Base-by-base conservation (phyloP, 2,113 vertebrate genomes). In the Sylvicapra grimmia region DNA sequence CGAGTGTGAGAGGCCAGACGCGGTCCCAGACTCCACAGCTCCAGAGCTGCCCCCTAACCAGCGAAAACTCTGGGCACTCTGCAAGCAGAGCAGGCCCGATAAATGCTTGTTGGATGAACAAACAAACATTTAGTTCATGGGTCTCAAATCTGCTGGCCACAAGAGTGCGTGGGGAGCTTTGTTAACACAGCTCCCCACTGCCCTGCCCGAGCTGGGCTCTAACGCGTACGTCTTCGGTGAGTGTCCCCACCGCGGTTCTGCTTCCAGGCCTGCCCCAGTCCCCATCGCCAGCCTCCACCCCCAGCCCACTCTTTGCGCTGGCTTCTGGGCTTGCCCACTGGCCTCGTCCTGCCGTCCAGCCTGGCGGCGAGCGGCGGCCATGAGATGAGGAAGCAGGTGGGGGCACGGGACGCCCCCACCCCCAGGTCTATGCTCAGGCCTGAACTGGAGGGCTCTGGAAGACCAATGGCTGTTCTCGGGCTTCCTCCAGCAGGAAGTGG, bases 281-380 rank as follows among this genome's bases (percentile, higher is more conserved):
- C 36, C 31, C 6, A 11, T 11, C 0, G 0, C 53, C 21, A 53
- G 21, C 54, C 47, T 54, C 83, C 1, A 1, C 13, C 16, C n/a
- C 36, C 21, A 79, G 6, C 68, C 92, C 2, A 8, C 56, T n/a
- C 77, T 56, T 23, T 23, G 40, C 18, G 16, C 56, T 8, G 6
- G 33, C 47, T 23, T n/a, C 40, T 15, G 61, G 65, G 65, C 9
- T 18, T 36, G 33, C 31, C 61, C 4, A 10, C 54, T 56, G 29
- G 40, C 18, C 18, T 18, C 4, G 4, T 36, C 63, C 53, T 27
- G 47, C 54, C 80, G 1, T 31, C 31, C 16, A 2, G 87, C 25
- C 3, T 27, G 15, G 58, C 0, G 1, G 87, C 0, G 3, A 47
- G 21, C 0, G 9, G 36, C 0, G 12, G 61, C 31, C 4, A 5